These are phyloP conservation scores for Myodes glareolus DNA, from an alignment of 2,113 vertebrate genomes.

Conservation along the genomic window DNA sequence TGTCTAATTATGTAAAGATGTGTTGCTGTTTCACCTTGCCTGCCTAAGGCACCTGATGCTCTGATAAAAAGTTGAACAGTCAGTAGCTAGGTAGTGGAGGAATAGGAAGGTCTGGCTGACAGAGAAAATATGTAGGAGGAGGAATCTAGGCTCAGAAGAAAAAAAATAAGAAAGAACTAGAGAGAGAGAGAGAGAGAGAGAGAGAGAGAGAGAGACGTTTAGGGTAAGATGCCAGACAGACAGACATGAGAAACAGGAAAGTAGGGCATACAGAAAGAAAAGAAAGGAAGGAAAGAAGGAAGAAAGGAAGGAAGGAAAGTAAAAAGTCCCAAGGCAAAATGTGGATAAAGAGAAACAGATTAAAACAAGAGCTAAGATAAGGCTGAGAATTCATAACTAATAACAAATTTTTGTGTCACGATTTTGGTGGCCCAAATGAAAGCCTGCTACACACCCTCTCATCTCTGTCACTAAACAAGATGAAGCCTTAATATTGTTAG, in stretches of 20 bases:
- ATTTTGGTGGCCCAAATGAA: not conserved
- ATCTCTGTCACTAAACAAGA: constrained; percentile 60
- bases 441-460: not conserved
- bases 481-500: constrained; percentile 57
- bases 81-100: not conserved
- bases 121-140: not conserved
- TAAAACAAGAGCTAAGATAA: not conserved
- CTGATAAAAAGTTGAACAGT: not conserved
- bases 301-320: too few relatives aligned
- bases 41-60: not conserved
- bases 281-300: too few relatives aligned
- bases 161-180: too few relatives aligned
- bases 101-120: not conserved
- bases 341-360: not conserved
- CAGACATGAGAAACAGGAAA: not conserved
- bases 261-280: not conserved
- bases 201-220: not conserved
- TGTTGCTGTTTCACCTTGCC: not conserved
- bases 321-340: not conserved
- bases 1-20: not conserved
- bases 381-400: not conserved
- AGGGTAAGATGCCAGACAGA: not conserved
- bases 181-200: not conserved
- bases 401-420: not conserved
- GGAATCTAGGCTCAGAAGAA: not conserved